Evolutionary conservation across 2,113 vertebrate species (phyloP).

Genomic region (Sialia sialis): DNA sequence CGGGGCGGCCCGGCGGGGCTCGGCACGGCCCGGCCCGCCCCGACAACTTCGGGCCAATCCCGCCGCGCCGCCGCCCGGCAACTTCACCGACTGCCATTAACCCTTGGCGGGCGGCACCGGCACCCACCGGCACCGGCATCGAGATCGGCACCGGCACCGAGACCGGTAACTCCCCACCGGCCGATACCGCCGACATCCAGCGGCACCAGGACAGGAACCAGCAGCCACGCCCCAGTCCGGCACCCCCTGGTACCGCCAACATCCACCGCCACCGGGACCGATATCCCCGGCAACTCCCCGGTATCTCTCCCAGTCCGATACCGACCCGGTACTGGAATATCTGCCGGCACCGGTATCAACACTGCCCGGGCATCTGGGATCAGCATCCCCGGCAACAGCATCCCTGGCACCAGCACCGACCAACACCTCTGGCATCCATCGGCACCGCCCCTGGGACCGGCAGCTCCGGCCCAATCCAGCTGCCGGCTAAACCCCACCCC

Average conservation of each 20-base stretch:
- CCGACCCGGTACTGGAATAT: neutral
- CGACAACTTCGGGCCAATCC: conserved; percentile 31
- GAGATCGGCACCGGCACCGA: neutral
- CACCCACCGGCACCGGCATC: neutral
- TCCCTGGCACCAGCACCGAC: neutral
- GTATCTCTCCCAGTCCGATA: neutral
- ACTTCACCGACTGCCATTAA: conserved; percentile 9
- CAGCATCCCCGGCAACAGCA: neutral
- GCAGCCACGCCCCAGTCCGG: neutral
- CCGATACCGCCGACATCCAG: neutral
- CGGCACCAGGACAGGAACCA: neutral
- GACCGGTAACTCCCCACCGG: neutral
- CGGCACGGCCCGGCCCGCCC: neutral
- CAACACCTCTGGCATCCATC: neutral
- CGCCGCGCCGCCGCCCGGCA: conserved; percentile 6
- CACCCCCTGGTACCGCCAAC: neutral
- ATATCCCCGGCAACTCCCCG: neutral
- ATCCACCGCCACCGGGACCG: neutral
- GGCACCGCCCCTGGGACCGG: neutral
- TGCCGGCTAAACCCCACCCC: neutral
- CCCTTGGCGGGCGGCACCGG: neutral
- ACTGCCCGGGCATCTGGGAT: neutral
- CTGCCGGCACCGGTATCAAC: neutral
- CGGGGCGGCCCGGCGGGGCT: neutral
- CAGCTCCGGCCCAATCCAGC: neutral